Evolutionary conservation across 92 coral and sea anemone species (phyloP), one percentile per base, ranked within the genome.

Genomic region (Epizoanthus illoricatus): DNA sequence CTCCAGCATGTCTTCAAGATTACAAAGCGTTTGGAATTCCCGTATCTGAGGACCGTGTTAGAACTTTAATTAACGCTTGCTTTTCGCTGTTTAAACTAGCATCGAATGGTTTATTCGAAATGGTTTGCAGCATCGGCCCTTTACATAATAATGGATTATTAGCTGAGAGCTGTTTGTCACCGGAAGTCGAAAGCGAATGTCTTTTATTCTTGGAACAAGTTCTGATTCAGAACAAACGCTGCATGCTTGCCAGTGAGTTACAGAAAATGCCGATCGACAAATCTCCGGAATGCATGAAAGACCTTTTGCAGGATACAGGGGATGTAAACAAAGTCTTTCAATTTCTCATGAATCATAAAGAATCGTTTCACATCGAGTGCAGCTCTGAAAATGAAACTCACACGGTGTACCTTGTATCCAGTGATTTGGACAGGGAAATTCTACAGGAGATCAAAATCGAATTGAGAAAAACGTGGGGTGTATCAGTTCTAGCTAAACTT

Each of bases 401-500:
- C 2, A 21, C 0, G 3, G 71, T 78, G 4, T 63, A 42, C 54
- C 57, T 78, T 11, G 41, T 78, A 23, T 19, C 71, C 7, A 78
- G 82, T 59, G 16, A 36, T 42, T 40, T 45, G 24, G 82, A 78
- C 21, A 63, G 71, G 45, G 82, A 78, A 21, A 63, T 78, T 13
- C 47, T 78, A 18, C 71, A 42, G 20, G 60, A 64, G 11, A 78
- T 78, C 54, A 43, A 63, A 23, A 62, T 4, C 64, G 52, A 4
- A 15, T 10, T 78, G 41, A 43, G 82, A 63, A 78, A 78, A 43
- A 43, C 71, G 2, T 78, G 82, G 82, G 82, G 82, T 62, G 70
- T 62, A 33, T 78, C 71, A 64, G 54, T 62, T 4, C 20, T 78
- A 19, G 15, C 12, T 5, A 62, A 42, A 17, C 54, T 78, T 18